Evolutionary conservation across 2,113 vertebrate genomes (phyloP).

Genomic region (Atractosteus spatula): DNA sequence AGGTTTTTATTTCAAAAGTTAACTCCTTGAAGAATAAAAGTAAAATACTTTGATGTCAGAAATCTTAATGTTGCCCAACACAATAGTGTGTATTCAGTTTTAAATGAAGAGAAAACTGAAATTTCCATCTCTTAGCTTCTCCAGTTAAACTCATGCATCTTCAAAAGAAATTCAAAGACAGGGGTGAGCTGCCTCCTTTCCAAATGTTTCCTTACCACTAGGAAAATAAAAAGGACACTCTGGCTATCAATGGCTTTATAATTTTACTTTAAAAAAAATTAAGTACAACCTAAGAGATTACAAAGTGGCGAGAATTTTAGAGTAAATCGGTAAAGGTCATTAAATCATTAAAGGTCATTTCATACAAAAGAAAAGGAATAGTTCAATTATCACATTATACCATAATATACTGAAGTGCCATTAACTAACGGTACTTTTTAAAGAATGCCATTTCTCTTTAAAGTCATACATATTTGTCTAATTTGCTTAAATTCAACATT

Average conservation of each 20-base stretch:
- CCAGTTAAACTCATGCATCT: constrained; percentile 11
- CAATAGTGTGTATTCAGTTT: constrained; percentile 28
- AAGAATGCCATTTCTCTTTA: no score
- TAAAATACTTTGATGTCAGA: constrained; percentile 29
- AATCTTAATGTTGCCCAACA: constrained; percentile 18
- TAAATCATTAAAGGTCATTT: not conserved
- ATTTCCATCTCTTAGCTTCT: constrained; percentile 14
- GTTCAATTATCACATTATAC: not conserved
- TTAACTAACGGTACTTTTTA: no score
- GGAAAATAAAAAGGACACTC: not conserved
- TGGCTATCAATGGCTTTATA: constrained; percentile 7
- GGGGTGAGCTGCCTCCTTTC: not conserved
- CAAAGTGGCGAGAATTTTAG: constrained; percentile 7
- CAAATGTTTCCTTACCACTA: constrained; percentile 1
- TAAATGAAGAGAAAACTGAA: constrained; percentile 25
- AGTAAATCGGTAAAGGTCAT: constrained; percentile 9
- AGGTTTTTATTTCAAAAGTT: constrained; percentile 13
- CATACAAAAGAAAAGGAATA: not conserved
- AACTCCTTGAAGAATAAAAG: constrained; percentile 29
- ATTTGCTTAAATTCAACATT: no score
- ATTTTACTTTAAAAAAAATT: constrained; percentile 3
- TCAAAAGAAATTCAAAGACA: constrained; percentile 24
- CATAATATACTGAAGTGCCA: not conserved
- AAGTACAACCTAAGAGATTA: constrained; percentile 6
- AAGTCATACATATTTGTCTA: no score